These are phyloP conservation scores for Sardina pilchardus DNA, from an alignment of 2,113 vertebrate genomes.

Conservation along the genomic window DNA sequence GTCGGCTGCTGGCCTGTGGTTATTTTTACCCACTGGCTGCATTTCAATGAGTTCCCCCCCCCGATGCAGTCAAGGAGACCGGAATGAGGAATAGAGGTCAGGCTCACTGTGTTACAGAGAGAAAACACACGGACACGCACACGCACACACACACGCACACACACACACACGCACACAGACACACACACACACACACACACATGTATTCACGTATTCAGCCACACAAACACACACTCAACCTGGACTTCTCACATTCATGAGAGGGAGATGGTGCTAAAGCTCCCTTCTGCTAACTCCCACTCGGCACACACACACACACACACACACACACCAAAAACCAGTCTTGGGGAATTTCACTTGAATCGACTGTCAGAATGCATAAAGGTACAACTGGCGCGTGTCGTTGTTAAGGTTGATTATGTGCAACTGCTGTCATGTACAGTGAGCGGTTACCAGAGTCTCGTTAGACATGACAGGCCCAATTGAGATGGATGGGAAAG, in stretches of 20 bases:
- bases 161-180: not conserved
- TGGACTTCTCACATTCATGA: not conserved
- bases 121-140: not conserved
- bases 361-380: not conserved
- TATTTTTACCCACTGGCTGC: constrained; percentile 46
- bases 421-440: not conserved
- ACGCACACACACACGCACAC: not conserved
- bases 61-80: constrained; percentile 39
- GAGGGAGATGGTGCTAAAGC: not conserved
- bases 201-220: not conserved
- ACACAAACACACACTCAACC: not conserved
- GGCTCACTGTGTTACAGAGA: not conserved
- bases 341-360: not conserved
- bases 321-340: not conserved
- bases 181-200: not conserved
- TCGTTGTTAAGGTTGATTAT: not conserved
- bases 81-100: constrained; percentile 38
- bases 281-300: not conserved
- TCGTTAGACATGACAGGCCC: constrained; percentile 2
- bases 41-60: constrained; percentile 42
- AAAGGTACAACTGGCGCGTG: not conserved
- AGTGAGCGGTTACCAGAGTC: not conserved
- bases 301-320: not conserved
- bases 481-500: not conserved
- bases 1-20: constrained; percentile 26